Conservation (phyloP, 1,140 invertebrate genomes). For the Phortica variegata region DNA sequence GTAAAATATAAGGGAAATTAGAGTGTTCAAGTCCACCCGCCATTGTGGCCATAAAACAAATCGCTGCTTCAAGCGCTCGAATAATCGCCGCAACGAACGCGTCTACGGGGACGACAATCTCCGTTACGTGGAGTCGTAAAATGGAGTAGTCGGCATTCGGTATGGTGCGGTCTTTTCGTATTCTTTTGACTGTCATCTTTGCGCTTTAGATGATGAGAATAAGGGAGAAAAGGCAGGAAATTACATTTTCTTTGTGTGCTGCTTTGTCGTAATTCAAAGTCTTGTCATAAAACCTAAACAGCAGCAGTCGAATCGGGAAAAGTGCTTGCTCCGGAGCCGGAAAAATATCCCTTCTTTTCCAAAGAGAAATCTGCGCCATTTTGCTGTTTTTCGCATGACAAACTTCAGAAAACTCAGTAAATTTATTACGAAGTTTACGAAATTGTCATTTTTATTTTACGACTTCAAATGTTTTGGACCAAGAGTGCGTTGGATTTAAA, state of each 20-base stretch:
- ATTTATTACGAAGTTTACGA: slow-evolving; percentile 50
- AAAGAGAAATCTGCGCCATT: slow-evolving; percentile 36
- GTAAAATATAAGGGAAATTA: slow-evolving; percentile 44
- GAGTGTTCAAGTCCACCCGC: slow-evolving; percentile 13
- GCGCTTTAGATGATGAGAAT: too few species aligned
- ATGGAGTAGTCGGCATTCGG: slow-evolving; percentile 1
- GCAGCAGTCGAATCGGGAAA: slow-evolving; percentile 7
- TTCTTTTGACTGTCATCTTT: too few species aligned
- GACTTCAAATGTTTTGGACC: slow-evolving; percentile 42
- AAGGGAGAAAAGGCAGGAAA: too few species aligned
- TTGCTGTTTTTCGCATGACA: slow-evolving; percentile 15
- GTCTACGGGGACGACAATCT: background rate
- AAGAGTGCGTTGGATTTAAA: background rate
- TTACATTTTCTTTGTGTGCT: background rate
- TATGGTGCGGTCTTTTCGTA: too few species aligned
- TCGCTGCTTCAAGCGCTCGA: background rate
- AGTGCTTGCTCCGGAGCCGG: slow-evolving; percentile 11
- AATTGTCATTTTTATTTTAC: slow-evolving; percentile 52
- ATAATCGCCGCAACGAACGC: background rate
- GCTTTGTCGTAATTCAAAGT: slow-evolving; percentile 8
- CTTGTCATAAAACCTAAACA: background rate
- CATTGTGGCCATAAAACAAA: background rate
- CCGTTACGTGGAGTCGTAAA: slow-evolving; percentile 46
- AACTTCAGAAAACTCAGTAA: slow-evolving; percentile 18
- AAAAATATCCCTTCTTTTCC: slow-evolving; percentile 15